phyloP scores from a whole-genome alignment of 2,113 vertebrate genomes.

The Solenodon paradoxus region DNA sequence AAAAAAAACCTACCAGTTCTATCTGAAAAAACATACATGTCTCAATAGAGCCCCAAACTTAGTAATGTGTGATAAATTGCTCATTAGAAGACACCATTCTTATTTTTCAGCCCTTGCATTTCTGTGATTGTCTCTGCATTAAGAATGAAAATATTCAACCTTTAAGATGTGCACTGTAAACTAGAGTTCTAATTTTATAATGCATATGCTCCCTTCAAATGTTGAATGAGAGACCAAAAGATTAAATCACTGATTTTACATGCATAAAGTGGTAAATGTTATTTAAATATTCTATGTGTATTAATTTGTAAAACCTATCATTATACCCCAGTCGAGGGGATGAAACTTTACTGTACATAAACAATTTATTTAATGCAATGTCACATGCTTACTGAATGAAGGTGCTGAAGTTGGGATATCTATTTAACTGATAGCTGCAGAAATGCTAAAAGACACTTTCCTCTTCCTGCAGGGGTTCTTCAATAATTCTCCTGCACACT shows the following conservation, averaged over 20 bases:
- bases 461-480: background rate
- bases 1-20: background rate
- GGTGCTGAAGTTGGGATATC: background rate
- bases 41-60: background rate
- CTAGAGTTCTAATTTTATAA: background rate
- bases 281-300: background rate
- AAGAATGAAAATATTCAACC: background rate
- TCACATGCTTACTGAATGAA: background rate
- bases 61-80: background rate
- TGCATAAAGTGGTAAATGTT: background rate
- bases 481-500: background rate
- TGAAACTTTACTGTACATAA: background rate
- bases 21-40: background rate
- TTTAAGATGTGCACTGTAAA: background rate
- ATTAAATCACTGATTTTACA: background rate
- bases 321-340: background rate
- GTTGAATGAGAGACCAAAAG: background rate
- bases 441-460: background rate
- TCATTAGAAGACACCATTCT: background rate
- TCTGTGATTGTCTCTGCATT: background rate
- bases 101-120: background rate
- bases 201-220: background rate
- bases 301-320: background rate
- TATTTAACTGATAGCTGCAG: background rate
- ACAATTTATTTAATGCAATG: background rate